Evolutionary conservation across 30 jellyfish, hydroid and myxozoan genomes (phyloP), one percentile per base, ranked within the genome.

Genomic region (Aurelia aurita): DNA sequence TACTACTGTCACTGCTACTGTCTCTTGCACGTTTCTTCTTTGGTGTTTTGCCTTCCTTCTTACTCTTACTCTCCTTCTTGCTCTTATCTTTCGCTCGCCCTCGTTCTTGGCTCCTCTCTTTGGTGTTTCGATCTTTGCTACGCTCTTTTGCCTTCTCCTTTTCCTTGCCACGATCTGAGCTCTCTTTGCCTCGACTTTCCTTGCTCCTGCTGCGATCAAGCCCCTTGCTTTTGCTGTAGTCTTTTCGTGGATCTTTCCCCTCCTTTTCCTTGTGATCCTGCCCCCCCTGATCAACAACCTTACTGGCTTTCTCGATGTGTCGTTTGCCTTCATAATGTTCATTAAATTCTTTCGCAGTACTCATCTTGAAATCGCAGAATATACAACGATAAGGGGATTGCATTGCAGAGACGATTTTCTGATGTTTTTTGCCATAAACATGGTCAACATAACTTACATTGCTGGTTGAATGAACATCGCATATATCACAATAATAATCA

Each of bases 401-500:
- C 96, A 92, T 74, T 9, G 20, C 49, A 9, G 87, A 20, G 29
- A 87, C 79, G 23, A 43, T 53, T 60, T 79, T 80, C 34, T 34
- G 51, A 81, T 92, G 98, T 39, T 68, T 80, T 58, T 82, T 81
- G 28, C 93, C 98, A 61, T 80, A 21, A 18, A 90, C 69, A 69
- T 92, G 98, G n/a, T 27, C 86, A 43, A 92, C 2, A 74, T 80
- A 92, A 65, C 44, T 70, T 19, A 35, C 76, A 53, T 54, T 85
- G 18, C 83, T 72, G 2, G 81, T 26, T 1, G 46, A 43, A 28
- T 67, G 87, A 19, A 78, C 85, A 70, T 85, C 80, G 60, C 98
- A 92, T 8, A 92, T 80, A 65, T 92, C 96, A 47, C 98, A 92
- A 69, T 31, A 80, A 39, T 28, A 86, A 45, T 70, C 94, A 27